phyloP scores from a whole-genome alignment of 1,140 invertebrate genomes.

The Lordiphosa stackelbergi region DNA sequence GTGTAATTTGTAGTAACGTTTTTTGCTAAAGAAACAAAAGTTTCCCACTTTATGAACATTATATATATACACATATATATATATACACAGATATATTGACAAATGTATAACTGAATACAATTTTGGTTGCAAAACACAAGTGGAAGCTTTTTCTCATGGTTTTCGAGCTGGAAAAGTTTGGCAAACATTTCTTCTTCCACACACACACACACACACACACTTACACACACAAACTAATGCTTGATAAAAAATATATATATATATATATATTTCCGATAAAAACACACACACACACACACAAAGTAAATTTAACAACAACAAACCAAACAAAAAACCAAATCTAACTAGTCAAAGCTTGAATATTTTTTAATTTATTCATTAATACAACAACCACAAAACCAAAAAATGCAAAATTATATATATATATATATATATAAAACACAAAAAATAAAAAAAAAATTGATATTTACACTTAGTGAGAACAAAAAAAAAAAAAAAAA shows the following conservation, averaged over 20 bases:
- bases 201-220: slow-evolving; percentile 3
- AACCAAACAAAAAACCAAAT: slow-evolving; percentile 54
- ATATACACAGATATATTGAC: slow-evolving; percentile 10
- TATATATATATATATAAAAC: slow-evolving; percentile 35
- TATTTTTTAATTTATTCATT: slow-evolving; percentile 75
- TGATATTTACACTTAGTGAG: slow-evolving; percentile 76
- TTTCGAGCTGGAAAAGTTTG: no score
- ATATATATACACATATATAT: slow-evolving; percentile 13
- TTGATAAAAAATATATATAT: slow-evolving; percentile 9
- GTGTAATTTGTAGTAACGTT: slow-evolving; percentile 48
- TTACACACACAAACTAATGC: slow-evolving; percentile 8
- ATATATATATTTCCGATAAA: slow-evolving; percentile 52
- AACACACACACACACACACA: slow-evolving; percentile 38
- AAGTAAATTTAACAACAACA: slow-evolving; percentile 46
- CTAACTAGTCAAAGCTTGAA: slow-evolving; percentile 73
- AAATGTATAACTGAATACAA: slow-evolving; percentile 2
- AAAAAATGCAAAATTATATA: slow-evolving; percentile 56
- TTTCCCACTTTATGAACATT: slow-evolving; percentile 33
- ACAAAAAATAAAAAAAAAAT: slow-evolving; percentile 53
- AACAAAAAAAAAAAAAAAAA: slow-evolving; percentile 56
- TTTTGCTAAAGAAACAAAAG: slow-evolving; percentile 42
- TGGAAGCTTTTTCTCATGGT: no score
- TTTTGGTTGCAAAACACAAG: no score
- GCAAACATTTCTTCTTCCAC: no score
- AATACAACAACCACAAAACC: slow-evolving; percentile 52